A percentile compares a stretch with the other conserved stretches of the same genome.
Evolutionary conservation across 2,888 invertebrate species (phyloP).

Genomic region (Acronicta leporina): DNA sequence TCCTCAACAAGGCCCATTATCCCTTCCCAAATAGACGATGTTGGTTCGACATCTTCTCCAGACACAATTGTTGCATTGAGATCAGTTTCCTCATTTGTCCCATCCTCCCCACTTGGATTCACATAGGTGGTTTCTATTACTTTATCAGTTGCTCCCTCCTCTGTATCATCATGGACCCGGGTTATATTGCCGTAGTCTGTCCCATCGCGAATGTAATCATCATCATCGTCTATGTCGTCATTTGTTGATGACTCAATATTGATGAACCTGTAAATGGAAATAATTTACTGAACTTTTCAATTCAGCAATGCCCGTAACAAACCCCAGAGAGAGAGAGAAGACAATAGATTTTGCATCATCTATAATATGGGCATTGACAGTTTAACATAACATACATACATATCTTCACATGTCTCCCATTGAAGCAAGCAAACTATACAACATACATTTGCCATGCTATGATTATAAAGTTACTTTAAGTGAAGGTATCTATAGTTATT

Average conservation of each 20-base stretch:
- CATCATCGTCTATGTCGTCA: slow-evolving; percentile 87
- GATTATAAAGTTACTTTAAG: too few relatives aligned
- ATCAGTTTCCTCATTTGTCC: slow-evolving; percentile 70
- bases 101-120: slow-evolving; percentile 71
- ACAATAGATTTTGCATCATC: too few relatives aligned
- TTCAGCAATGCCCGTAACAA: too few relatives aligned
- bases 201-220: slow-evolving; percentile 83
- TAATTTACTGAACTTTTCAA: too few relatives aligned
- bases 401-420: too few relatives aligned
- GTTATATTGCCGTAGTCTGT: slow-evolving; percentile 85
- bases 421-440: too few relatives aligned
- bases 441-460: too few relatives aligned
- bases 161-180: slow-evolving; percentile 70
- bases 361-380: too few relatives aligned
- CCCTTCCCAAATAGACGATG: slow-evolving; percentile 82
- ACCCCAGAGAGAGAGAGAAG: too few relatives aligned
- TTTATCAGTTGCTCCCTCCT: slow-evolving; percentile 60
- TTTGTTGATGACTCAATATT: slow-evolving; percentile 92
- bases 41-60: slow-evolving; percentile 71
- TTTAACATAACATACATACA: too few relatives aligned
- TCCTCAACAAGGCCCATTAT: slow-evolving; percentile 83
- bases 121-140: slow-evolving; percentile 74
- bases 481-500: too few relatives aligned
- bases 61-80: slow-evolving; percentile 81
- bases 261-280: slow-evolving; percentile 86